These are phyloP conservation scores for Anastrepha obliqua DNA, from an alignment of 1,140 invertebrate species.

Conservation along the genomic window DNA sequence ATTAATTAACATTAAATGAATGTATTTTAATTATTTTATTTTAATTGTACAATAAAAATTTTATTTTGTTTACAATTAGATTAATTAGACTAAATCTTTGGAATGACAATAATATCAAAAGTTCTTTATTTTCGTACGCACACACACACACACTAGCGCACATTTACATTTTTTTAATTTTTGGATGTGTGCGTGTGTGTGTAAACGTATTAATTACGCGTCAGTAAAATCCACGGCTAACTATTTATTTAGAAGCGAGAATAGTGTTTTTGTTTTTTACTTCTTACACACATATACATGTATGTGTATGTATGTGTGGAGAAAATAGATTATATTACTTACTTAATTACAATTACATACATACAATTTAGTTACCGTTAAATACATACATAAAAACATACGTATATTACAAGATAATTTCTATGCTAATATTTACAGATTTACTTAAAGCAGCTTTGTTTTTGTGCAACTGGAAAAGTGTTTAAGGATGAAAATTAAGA, in stretches of 20 bases:
- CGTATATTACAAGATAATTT: conserved; percentile 38
- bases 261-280: background rate
- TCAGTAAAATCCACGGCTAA: conserved; percentile 36
- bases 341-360: conserved; percentile 12
- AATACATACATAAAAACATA: conserved; percentile 15
- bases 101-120: conserved; percentile 57
- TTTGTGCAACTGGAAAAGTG: background rate
- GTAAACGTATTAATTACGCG: background rate
- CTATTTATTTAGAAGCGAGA: conserved; percentile 53
- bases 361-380: conserved; percentile 14
- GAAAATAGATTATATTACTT: conserved; percentile 30
- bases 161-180: background rate
- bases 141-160: background rate
- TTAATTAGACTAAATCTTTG: conserved; percentile 58
- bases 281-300: background rate
- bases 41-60: conserved; percentile 44
- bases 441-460: background rate
- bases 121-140: background rate
- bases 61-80: conserved; percentile 45
- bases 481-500: background rate
- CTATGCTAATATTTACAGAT: conserved; percentile 10
- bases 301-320: conserved; percentile 5
- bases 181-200: background rate
- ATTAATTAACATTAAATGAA: conserved; percentile 56
- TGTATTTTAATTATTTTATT: conserved; percentile 28